Base-by-base conservation (phyloP, 2,888 invertebrate genomes). In the Neoitamus cyanurus region DNA sequence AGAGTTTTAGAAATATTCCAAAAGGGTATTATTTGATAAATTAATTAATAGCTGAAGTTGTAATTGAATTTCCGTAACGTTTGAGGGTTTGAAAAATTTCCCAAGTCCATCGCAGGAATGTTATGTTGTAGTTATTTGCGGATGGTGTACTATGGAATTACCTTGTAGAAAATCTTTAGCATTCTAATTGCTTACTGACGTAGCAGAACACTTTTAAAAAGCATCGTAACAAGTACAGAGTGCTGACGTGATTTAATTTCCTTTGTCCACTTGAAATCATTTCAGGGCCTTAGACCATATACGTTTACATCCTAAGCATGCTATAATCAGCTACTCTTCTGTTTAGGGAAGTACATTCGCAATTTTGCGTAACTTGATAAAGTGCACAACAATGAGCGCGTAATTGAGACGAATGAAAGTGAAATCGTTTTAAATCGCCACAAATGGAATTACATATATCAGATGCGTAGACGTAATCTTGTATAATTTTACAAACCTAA, bases 391-490 rank as follows among this genome's bases (percentile, higher is more conserved):
- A 58, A 58, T 58, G 20, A 58, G 25, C 20, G 58, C 58, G 42
- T 30, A 42, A 75, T 42, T 42, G 42, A 75, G 42, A 42, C 42
- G 75, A 42, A 42, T 20, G 42, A 73, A 36, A 73, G 42, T 75
- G 42, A 42, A 75, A 42, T 42, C 75, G 42, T 75, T 58, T 42
- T 25, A 75, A 42, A 75, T 75, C 75, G 42, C 42, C 34, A 15
- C 73, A 73, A 42, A 42, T 42, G 42, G 42, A 75, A 75, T 75
- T 75, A 75, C 42, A 42, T 37, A 75, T 75, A 42, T 37, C 73
- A 73, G 36, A 58, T 58, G 20, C 25, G 5, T 58, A 15, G 37
- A 9, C 13, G 20, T 36, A 7, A 34, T 72, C 31, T 73, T 58
- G 58, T 58, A 58, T 20, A 58, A 58, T 58, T 58, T 25, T 58